phyloP scores from a whole-genome alignment of 2,797 vertebrate genomes.

The Eremophila alpestris region DNA sequence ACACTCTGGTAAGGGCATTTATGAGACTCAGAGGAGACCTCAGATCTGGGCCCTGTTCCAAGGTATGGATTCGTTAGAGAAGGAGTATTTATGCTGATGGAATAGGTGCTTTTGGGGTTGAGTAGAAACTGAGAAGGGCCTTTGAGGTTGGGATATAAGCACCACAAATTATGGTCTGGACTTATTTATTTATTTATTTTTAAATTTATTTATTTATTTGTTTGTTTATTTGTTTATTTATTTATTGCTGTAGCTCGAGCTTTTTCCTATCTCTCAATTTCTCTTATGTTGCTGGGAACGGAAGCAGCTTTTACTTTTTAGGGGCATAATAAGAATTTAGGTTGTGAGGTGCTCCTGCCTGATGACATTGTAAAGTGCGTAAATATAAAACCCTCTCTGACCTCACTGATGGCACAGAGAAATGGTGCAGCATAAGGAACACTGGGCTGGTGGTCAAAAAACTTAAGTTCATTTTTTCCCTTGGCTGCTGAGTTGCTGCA shows the following conservation, averaged over 20 bases:
- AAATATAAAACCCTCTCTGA: background rate
- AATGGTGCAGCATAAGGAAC: background rate
- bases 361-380: background rate
- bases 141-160: background rate
- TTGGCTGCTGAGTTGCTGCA: background rate
- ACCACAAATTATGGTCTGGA: background rate
- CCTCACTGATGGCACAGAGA: background rate
- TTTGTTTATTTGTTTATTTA: background rate
- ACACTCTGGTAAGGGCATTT: conserved; percentile 1
- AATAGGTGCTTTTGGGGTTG: conserved; percentile 14
- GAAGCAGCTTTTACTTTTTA: background rate
- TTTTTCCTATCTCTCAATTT: background rate
- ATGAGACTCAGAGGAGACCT: background rate
- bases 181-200: background rate
- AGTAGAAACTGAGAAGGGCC: background rate
- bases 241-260: background rate
- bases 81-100: background rate
- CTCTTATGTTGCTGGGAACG: background rate
- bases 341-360: background rate
- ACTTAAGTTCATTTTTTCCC: background rate
- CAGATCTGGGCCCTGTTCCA: conserved; percentile 37
- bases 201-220: background rate
- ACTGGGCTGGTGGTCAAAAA: background rate
- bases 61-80: conserved; percentile 10
- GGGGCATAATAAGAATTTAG: background rate